Conservation (phyloP, 2,888 invertebrate species). For the Cinara cedri region DNA sequence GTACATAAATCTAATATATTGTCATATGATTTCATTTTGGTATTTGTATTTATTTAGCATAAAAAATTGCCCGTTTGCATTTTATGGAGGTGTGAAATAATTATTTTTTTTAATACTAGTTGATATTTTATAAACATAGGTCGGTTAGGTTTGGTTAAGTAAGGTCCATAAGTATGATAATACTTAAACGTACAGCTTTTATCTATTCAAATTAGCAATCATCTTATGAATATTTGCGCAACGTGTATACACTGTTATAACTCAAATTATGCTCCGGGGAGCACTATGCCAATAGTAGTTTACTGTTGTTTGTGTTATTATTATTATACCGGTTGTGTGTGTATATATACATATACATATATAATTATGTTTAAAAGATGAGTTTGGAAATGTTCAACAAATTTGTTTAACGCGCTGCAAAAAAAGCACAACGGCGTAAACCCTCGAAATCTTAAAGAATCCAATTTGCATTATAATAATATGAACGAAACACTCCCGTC, state of each 20-base stretch:
- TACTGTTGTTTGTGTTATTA: conserved; percentile 14
- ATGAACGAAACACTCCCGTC: not conserved
- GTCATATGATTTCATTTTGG: no score
- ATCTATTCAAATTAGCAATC: conserved; percentile 27
- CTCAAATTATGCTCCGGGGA: conserved; percentile 15
- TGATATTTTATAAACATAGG: no score
- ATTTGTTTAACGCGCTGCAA: conserved; percentile 12
- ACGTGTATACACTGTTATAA: not conserved
- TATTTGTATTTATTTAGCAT: no score
- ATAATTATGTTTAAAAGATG: conserved; percentile 36
- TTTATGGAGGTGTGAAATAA: no score
- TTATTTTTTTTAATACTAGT: no score
- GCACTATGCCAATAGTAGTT: conserved; percentile 34
- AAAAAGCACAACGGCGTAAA: conserved; percentile 16
- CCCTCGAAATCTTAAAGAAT: conserved; percentile 9
- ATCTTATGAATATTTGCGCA: conserved; percentile 19
- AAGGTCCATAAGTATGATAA: not conserved
- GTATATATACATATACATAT: no score
- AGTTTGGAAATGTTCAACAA: conserved; percentile 22
- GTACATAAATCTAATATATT: no score
- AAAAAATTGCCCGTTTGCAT: no score
- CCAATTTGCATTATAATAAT: conserved; percentile 37
- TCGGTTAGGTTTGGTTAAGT: no score
- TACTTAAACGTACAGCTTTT: not conserved
- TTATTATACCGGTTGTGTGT: not conserved